Base-by-base conservation (phyloP, 1,140 invertebrate species). In the Triops cancriformis region DNA sequence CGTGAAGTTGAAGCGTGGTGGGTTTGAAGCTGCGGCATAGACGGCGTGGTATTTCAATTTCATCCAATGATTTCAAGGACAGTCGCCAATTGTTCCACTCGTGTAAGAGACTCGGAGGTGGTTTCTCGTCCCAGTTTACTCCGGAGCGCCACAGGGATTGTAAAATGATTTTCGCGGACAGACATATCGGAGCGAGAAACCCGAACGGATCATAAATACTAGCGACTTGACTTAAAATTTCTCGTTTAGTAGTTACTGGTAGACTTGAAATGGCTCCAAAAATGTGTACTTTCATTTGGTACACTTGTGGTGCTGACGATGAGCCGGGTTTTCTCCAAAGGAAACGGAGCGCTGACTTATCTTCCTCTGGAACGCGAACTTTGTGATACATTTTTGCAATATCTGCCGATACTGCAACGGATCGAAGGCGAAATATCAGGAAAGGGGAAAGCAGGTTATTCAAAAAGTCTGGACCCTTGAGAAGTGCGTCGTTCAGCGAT, bases 161-260 rank as follows among this genome's bases (percentile, higher is more conserved):
- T 12, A 81, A 14, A 12, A 81, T 23, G 14, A 81, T 43, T 45
- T 81, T 81, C 10, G 74, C 80, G 26, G 37, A 27, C 12, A 80
- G 37, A 1, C 73, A 41, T 3, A 81, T 75, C 12, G 76, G 78
- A 9, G 75, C 74, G 4, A 81, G 51, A 12, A 51, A 81, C 5
- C 78, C 80, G 18, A 81, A 45, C 11, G 80, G 80, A 72, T 81
- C 80, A 76, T 78, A 80, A 1, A 81, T n/a, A 1, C 73, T 12
- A 27, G 80, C 41, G 0, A 81, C 45, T 1, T 51, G 77, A 18
- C 75, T 78, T 1, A 81, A 74, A 4, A 81, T 26, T 12, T 27
- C 26, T 27, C 81, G 45, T 64, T 81, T 81, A 1, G 81, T 80
- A 14, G 73, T 18, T 28, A 18, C 31, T 14, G 10, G 27, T 26